Evolutionary conservation across 2,888 invertebrate genomes (phyloP).

Genomic region (Pollenia amentaria): DNA sequence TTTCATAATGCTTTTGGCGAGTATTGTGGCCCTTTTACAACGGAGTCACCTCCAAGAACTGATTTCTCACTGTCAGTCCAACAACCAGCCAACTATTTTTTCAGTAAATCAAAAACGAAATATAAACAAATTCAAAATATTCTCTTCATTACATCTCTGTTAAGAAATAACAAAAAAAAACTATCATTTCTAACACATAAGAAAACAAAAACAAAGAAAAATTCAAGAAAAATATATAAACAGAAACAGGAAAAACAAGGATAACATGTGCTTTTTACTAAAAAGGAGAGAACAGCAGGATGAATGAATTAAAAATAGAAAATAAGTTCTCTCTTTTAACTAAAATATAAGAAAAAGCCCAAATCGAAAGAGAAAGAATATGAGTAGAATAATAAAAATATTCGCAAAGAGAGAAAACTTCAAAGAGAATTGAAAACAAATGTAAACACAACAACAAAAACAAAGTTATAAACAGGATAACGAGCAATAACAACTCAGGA

Average conservation of each 20-base stretch:
- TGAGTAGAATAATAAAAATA: background rate
- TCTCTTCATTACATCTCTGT: background rate
- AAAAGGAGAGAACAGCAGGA: background rate
- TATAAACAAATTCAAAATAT: background rate
- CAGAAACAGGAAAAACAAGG: constrained; percentile 61
- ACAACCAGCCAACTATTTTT: background rate
- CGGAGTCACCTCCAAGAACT: too few relatives aligned
- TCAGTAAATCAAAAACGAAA: background rate
- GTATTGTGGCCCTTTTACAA: too few relatives aligned
- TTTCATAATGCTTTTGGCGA: too few relatives aligned
- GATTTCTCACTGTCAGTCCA: too few relatives aligned
- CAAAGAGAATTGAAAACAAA: constrained; percentile 1
- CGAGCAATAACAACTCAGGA: constrained; percentile 21
- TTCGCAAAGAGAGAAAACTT: background rate
- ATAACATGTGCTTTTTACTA: constrained; percentile 68
- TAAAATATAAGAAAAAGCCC: constrained; percentile 28
- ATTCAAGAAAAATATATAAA: background rate
- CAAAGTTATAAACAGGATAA: constrained; percentile 41
- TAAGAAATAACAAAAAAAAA: background rate
- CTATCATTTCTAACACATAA: background rate
- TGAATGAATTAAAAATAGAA: constrained; percentile 47
- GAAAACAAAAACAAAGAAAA: constrained; percentile 3
- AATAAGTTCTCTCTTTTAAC: constrained; percentile 6
- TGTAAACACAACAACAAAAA: constrained; percentile 15
- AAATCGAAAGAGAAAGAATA: constrained; percentile 11